Evolutionary conservation across 2,113 vertebrate species (phyloP).

Genomic region (Sitta europaea): DNA sequence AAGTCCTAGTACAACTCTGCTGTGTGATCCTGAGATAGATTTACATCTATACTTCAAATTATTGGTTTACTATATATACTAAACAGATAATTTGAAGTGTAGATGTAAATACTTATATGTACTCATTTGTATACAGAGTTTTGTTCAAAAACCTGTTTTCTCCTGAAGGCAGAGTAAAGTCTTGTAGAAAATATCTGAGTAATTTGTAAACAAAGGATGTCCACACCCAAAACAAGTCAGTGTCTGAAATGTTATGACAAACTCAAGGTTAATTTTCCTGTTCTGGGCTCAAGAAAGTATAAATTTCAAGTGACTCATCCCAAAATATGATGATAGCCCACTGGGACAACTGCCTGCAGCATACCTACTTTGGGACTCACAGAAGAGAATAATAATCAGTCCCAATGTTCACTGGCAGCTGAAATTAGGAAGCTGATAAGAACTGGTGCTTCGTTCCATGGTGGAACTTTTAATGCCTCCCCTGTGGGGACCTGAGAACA

Average conservation of each 20-base stretch:
- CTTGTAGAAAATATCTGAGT: not conserved
- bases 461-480: not conserved
- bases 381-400: not conserved
- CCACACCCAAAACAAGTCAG: accelerated
- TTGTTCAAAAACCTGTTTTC: not conserved
- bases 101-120: too few species aligned
- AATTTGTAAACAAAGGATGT: not conserved
- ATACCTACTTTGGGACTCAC: not conserved
- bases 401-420: not conserved
- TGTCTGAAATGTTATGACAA: not conserved
- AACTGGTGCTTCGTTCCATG: not conserved
- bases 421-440: not conserved
- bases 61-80: not conserved
- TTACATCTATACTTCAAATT: not conserved
- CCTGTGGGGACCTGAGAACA: accelerated
- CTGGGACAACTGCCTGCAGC: not conserved
- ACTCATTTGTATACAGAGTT: not conserved
- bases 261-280: not conserved
- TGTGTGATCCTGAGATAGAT: accelerated
- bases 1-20: accelerated
- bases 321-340: not conserved
- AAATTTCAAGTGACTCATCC: not conserved
- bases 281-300: not conserved
- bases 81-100: too few species aligned
- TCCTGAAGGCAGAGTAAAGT: not conserved